Evolutionary conservation across 2,113 vertebrate species (phyloP).

Genomic region (Vireo altiloquus): DNA sequence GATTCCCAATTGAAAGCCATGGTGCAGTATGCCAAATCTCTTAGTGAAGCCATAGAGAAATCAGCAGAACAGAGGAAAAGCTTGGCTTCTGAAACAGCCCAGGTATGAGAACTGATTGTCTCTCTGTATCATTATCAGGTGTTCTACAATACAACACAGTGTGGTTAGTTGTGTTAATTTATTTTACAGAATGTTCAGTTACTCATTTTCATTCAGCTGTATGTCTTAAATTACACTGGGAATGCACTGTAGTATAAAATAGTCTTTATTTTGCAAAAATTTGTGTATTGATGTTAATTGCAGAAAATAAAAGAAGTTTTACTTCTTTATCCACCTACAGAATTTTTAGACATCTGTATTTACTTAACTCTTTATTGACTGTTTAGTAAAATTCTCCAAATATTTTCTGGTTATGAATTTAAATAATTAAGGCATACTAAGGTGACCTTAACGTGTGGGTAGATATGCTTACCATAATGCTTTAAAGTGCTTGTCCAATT

Average conservation of each 20-base stretch:
- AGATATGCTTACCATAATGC: neutral
- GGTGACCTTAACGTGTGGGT: neutral
- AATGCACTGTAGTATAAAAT: neutral
- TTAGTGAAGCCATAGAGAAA: slow-evolving; percentile 97
- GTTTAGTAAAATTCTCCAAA: neutral
- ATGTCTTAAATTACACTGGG: neutral
- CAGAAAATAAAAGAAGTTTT: neutral
- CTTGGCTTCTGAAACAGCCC: slow-evolving; percentile 86
- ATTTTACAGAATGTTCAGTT: neutral
- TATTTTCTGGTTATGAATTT: neutral
- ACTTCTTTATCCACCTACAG: neutral
- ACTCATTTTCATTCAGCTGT: neutral
- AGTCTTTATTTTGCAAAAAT: neutral
- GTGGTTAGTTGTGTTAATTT: neutral
- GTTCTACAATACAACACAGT: neutral
- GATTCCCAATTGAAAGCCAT: slow-evolving; percentile 98
- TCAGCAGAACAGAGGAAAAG: slow-evolving; percentile 96
- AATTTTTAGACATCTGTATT: neutral
- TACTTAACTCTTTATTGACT: neutral
- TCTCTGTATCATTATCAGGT: neutral
- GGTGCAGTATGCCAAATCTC: slow-evolving; percentile 98
- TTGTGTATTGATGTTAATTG: neutral
- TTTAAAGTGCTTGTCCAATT: neutral
- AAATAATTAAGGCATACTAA: neutral
- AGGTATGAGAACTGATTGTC: slow-evolving; percentile 67